Conservation (phyloP, 2,888 invertebrate genomes). For the Oasisia sp. region DNA sequence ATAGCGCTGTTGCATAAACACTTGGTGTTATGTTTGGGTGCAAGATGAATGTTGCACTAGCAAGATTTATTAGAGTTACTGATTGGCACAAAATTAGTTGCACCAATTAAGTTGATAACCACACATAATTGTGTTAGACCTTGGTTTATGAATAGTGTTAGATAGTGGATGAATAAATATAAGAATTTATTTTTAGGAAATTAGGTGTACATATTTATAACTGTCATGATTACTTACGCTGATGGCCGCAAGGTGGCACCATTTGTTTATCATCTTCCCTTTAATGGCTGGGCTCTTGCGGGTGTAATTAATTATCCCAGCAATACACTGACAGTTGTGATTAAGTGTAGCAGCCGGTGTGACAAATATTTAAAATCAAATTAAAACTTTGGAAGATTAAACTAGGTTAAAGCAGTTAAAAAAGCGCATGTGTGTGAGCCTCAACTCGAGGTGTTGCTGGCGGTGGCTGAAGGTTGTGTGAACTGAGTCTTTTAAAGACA, state of each 20-base stretch:
- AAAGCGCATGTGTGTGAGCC: no score
- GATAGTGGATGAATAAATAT: background rate
- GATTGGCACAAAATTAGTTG: background rate
- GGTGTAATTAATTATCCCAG: no score
- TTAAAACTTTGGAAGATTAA: no score
- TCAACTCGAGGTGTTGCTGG: no score
- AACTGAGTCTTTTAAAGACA: no score
- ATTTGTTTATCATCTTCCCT: background rate
- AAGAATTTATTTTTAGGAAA: background rate
- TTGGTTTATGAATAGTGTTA: background rate
- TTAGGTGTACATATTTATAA: background rate
- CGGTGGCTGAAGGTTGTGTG: no score
- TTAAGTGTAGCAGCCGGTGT: no score
- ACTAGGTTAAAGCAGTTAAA: no score
- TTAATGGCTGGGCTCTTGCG: no score
- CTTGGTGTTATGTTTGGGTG: background rate
- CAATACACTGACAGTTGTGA: no score
- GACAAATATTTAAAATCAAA: no score
- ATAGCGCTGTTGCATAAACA: background rate
- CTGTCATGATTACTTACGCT: background rate
- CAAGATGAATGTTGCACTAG: background rate
- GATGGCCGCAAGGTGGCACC: background rate
- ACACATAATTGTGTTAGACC: background rate
- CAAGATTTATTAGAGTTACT: background rate
- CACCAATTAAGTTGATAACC: background rate